phyloP scores from a whole-genome alignment of 2,888 invertebrate species.

The Pheosia gnoma region DNA sequence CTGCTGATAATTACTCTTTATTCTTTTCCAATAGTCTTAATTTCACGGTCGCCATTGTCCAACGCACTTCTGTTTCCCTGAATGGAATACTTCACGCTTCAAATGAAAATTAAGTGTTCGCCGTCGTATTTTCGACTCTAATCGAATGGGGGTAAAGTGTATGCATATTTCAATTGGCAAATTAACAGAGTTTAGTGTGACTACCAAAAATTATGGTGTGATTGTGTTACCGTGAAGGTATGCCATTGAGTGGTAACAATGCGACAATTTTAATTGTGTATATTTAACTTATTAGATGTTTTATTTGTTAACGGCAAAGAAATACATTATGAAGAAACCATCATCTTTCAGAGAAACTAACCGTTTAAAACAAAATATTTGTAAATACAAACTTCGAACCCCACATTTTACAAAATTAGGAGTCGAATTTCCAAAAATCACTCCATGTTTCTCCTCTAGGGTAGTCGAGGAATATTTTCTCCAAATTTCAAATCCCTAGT shows the following conservation, averaged over 20 bases:
- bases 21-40: constrained; percentile 63
- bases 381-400: too few relatives aligned
- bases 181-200: constrained; percentile 41
- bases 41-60: constrained; percentile 66
- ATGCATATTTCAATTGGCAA: constrained; percentile 18
- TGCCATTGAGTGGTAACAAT: constrained; percentile 51
- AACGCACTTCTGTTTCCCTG: constrained; percentile 62
- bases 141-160: constrained; percentile 16
- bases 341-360: too few relatives aligned
- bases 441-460: too few relatives aligned
- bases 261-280: constrained; percentile 44
- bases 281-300: constrained; percentile 37
- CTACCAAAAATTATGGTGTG: constrained; percentile 51
- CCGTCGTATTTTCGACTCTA: constrained; percentile 36
- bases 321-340: too few relatives aligned
- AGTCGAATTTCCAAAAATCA: too few relatives aligned
- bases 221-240: constrained; percentile 50
- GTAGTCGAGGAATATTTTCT: too few relatives aligned
- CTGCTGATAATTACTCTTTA: constrained; percentile 60
- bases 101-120: constrained; percentile 13
- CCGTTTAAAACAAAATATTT: too few relatives aligned
- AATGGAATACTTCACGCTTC: constrained; percentile 46
- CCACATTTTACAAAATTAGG: too few relatives aligned
- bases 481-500: too few relatives aligned
- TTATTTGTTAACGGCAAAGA: too few relatives aligned